Evolutionary conservation across 2,797 vertebrate species (phyloP).

Genomic region (Orestias chungarensis): DNA sequence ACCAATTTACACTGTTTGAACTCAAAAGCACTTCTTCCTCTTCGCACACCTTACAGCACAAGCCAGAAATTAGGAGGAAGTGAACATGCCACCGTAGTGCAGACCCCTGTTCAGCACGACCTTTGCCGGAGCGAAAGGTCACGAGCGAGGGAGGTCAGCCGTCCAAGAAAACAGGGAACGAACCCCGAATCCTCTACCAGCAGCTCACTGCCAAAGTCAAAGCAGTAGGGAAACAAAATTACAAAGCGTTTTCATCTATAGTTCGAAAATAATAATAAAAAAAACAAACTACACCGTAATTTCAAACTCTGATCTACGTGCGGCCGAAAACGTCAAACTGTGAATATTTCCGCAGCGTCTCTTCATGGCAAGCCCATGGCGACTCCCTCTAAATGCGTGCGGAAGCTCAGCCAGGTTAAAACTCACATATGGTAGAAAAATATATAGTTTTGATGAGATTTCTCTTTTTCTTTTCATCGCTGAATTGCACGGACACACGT

Average conservation of each 20-base stretch:
- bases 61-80: not conserved
- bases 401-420: slow-evolving; percentile 76
- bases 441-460: slow-evolving; percentile 84
- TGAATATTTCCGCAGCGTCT: not conserved
- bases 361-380: slow-evolving; percentile 10
- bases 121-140: slow-evolving; percentile 32
- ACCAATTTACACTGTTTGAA: not conserved
- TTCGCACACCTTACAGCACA: not conserved
- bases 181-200: slow-evolving; percentile 44
- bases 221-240: slow-evolving; percentile 84
- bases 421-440: slow-evolving; percentile 87
- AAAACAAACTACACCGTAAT: too few species aligned
- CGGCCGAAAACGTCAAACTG: slow-evolving; percentile 62
- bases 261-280: slow-evolving; percentile 77
- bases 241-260: slow-evolving; percentile 81
- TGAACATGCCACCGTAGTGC: slow-evolving; percentile 16
- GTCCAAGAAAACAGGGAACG: slow-evolving; percentile 44
- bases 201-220: slow-evolving; percentile 60
- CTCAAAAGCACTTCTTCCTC: not conserved
- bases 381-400: slow-evolving; percentile 47
- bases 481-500: slow-evolving; percentile 79
- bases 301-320: slow-evolving; percentile 75
- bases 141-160: slow-evolving; percentile 54
- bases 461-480: slow-evolving; percentile 75
- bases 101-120: slow-evolving; percentile 39